Evolutionary conservation across 1,140 invertebrate species (phyloP), one percentile per base, ranked within the genome.

Genomic region (Lanistes nyassanus): DNA sequence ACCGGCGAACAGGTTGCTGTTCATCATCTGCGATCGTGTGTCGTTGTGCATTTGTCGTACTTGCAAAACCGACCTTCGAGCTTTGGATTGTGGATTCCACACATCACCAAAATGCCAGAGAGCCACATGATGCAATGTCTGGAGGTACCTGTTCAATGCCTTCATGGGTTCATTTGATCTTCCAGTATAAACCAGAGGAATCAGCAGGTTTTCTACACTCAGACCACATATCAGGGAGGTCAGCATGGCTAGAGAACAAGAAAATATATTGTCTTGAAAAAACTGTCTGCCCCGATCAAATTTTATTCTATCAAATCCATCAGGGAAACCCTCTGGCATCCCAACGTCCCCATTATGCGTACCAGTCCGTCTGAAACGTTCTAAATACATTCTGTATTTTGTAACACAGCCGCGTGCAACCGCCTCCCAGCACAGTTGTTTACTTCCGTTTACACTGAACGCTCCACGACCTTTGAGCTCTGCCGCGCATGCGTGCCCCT

Each of bases 111-210:
- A 78, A 75, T 82, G 95, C 95, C 95, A 97, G 3, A 92, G 83
- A 3, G 92, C 86, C 26, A 93, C 92, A 80, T 96, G 94, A 4
- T 93, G 87, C 56, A 94, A 88, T 0, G 94, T 95, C 75, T 91
- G 92, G 86, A 95, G 96, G 85, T 97, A 97, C 80, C 96, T 91
- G 75, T 91, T 92, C 85, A 95, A 95, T 84, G 95, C 93, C 81
- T 89, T 82, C 83, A 81, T 85, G 79, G 86, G 85, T 81, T 83
- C 91, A 87, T 85, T 85, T 75, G 83, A 88, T 86, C 90, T 80
- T 85, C 90, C 69, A 80, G 90, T 91, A 87, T 90, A 74, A 86
- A 91, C 77, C 78, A 90, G 60, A 80, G 88, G 76, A 3, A 75
- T 65, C 19, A 84, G 60, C 3, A 84, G 75, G 55, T 79, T 80